Evolutionary conservation across 1,140 invertebrate genomes (phyloP).

Genomic region (Hirudo medicinalis): DNA sequence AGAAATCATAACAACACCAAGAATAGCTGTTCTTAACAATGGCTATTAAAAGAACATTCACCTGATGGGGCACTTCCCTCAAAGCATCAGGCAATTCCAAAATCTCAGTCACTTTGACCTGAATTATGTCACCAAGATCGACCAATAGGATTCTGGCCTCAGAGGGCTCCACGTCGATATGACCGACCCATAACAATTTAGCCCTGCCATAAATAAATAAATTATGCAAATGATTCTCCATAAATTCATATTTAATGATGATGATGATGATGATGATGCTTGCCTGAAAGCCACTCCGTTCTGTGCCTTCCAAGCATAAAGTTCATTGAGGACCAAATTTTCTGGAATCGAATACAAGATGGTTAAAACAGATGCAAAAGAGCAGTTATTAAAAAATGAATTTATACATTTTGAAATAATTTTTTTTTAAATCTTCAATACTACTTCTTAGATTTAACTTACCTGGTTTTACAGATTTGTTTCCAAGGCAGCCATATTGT

Average conservation of each 20-base stretch:
- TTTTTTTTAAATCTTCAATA: not conserved
- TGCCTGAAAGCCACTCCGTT: no score
- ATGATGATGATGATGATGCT: no score
- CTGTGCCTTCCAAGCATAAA: no score
- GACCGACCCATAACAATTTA: no score
- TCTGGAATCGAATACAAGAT: no score
- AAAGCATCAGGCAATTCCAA: not conserved
- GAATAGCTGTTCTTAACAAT: no score
- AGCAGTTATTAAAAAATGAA: not conserved
- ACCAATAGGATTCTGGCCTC: not conserved
- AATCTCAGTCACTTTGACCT: not conserved
- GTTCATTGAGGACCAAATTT: no score
- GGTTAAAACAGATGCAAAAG: no score
- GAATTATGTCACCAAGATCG: not conserved
- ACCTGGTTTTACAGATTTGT: not conserved
- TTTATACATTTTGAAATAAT: not conserved
- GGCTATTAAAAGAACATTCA: not conserved
- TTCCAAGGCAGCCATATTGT: not conserved
- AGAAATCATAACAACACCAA: no score
- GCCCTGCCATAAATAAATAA: no score
- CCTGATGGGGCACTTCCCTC: not conserved
- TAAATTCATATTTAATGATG: no score
- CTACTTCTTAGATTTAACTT: not conserved
- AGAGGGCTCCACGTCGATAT: not conserved
- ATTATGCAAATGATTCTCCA: no score